Conservation (phyloP, 2,797 vertebrate species). For the Dipus sagitta region DNA sequence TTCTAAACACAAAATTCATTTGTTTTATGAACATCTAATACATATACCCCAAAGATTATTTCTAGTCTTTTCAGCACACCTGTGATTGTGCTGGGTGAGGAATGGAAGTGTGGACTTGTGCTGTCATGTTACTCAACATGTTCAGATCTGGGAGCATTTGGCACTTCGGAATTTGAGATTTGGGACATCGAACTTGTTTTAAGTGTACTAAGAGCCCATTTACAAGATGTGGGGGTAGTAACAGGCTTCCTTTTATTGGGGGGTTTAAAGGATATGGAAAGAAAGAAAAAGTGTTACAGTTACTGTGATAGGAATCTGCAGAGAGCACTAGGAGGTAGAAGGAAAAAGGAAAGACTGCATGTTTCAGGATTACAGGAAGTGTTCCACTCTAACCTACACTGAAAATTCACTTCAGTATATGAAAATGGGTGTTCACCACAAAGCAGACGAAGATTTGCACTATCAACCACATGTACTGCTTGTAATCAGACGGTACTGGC, state of each 20-base stretch:
- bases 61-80: not conserved
- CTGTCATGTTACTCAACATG: not conserved
- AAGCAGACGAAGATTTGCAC: not conserved
- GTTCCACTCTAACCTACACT: not conserved
- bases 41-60: not conserved
- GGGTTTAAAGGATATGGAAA: not conserved
- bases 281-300: not conserved
- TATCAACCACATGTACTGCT: not conserved
- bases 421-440: not conserved
- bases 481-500: not conserved
- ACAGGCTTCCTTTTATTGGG: not conserved
- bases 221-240: not conserved
- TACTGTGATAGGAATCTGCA: not conserved
- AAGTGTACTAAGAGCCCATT: not conserved
- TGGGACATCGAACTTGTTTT: not conserved
- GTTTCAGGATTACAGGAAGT: not conserved
- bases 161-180: not conserved
- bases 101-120: not conserved
- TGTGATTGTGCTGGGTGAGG: not conserved
- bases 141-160: not conserved
- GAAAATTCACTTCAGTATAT: not conserved
- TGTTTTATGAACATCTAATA: not conserved
- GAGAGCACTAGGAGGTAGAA: not conserved
- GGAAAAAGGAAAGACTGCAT: not conserved
- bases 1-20: not conserved